A percentile compares a stretch with the other conserved stretches of the same genome.
phyloP scores from a whole-genome alignment of 2,113 vertebrate species.

The Diadophis punctatus region DNA sequence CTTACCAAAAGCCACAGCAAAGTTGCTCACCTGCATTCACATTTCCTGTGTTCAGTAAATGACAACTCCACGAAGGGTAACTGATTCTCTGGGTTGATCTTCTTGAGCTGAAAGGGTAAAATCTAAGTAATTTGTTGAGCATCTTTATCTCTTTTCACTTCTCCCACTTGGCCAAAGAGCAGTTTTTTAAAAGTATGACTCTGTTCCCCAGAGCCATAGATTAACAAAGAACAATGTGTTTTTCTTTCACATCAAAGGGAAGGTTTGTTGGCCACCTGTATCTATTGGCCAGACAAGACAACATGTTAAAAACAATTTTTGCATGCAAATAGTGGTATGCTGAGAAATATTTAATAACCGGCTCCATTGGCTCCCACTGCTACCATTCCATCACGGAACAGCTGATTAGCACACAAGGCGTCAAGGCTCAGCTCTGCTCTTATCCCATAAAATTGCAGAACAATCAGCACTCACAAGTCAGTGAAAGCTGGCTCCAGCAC shows the following conservation, averaged over 20 bases:
- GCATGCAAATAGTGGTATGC: background rate
- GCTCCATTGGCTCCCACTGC: background rate
- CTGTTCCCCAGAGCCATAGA: background rate
- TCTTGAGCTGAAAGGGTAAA: slow-evolving; percentile 70
- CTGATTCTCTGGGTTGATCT: slow-evolving; percentile 57
- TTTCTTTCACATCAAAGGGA: background rate
- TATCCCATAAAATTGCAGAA: background rate
- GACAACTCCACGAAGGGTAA: slow-evolving; percentile 63
- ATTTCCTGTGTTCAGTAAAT: slow-evolving; percentile 66
- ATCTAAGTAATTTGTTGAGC: slow-evolving; percentile 13
- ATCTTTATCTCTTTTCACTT: background rate
- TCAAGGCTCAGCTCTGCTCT: background rate
- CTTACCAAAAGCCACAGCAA: background rate
- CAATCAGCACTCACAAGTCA: background rate
- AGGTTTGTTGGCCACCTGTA: background rate
- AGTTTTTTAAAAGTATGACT: background rate
- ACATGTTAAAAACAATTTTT: background rate
- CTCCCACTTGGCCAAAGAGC: background rate
- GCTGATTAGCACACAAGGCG: background rate
- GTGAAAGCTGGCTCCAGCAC: background rate
- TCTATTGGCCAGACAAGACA: background rate
- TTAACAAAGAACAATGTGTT: background rate
- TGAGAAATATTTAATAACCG: background rate
- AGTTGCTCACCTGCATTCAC: slow-evolving; percentile 70
- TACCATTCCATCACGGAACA: background rate